A percentile compares a stretch with the other conserved stretches of the same genome.
phyloP scores from a whole-genome alignment of 2,888 invertebrate species.

The Drosophila neutralis region DNA sequence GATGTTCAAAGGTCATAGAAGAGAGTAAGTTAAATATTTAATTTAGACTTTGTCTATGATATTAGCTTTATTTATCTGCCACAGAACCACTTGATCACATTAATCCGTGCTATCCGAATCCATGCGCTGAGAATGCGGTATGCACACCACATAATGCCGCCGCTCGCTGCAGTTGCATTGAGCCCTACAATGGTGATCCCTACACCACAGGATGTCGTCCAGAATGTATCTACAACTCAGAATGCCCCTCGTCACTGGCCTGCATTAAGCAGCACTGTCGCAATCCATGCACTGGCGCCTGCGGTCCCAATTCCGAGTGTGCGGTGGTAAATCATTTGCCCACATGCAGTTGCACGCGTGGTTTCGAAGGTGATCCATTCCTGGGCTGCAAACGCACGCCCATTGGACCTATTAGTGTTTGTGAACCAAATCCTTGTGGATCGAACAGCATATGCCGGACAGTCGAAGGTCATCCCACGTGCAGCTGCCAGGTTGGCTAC shows the following conservation, averaged over 20 bases:
- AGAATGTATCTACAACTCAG: slow-evolving; percentile 92
- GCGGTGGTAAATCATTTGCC: slow-evolving; percentile 93
- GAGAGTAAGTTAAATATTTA: slow-evolving; percentile 79
- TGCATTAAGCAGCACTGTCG: slow-evolving; percentile 94
- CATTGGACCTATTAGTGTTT: slow-evolving; percentile 86
- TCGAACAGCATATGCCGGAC: slow-evolving; percentile 91
- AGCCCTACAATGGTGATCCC: slow-evolving; percentile 94
- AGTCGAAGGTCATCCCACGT: slow-evolving; percentile 90
- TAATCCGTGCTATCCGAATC: slow-evolving; percentile 90
- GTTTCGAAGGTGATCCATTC: slow-evolving; percentile 93
- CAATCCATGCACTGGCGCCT: slow-evolving; percentile 93
- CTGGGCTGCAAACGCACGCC: slow-evolving; percentile 89
- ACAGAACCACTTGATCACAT: slow-evolving; percentile 75
- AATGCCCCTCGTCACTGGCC: slow-evolving; percentile 91
- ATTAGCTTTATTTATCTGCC: background rate
- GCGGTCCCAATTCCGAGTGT: slow-evolving; percentile 93
- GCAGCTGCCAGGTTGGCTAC: slow-evolving; percentile 90
- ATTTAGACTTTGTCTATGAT: background rate
- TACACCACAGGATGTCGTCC: slow-evolving; percentile 93
- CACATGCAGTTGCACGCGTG: slow-evolving; percentile 91
- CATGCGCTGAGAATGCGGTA: slow-evolving; percentile 93
- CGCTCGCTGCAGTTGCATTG: slow-evolving; percentile 93
- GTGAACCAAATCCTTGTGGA: slow-evolving; percentile 92
- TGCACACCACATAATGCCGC: slow-evolving; percentile 89
- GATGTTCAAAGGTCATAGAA: slow-evolving; percentile 87